These are phyloP conservation scores for Drosophila parabipectinata DNA, from an alignment of 1,140 invertebrate genomes.

Conservation along the genomic window DNA sequence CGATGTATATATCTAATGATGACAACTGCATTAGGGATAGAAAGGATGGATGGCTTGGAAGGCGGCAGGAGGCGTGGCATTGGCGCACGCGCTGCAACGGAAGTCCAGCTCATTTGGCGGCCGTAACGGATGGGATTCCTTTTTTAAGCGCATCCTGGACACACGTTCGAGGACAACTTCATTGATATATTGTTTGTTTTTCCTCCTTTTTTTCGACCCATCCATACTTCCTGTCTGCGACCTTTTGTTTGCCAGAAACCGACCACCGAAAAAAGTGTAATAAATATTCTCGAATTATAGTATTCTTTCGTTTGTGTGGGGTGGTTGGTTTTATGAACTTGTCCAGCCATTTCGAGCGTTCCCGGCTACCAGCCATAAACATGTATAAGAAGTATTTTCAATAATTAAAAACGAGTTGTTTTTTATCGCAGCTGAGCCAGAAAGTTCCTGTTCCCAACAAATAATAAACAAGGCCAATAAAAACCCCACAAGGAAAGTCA, in stretches of 20 bases:
- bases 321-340: conserved; percentile 42
- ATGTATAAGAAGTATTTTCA: conserved; percentile 40
- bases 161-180: conserved; percentile 72
- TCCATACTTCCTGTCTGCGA: conserved; percentile 63
- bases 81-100: conserved; percentile 70
- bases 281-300: conserved; percentile 48
- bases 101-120: conserved; percentile 78
- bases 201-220: conserved; percentile 33
- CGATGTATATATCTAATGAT: conserved; percentile 24
- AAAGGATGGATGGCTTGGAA: conserved; percentile 1
- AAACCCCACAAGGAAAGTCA: conserved; percentile 45
- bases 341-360: conserved; percentile 32
- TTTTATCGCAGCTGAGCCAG: conserved; percentile 6
- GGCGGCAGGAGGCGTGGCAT: conserved; percentile 44
- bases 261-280: conserved; percentile 48
- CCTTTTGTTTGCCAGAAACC: conserved; percentile 42
- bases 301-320: background rate
- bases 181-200: conserved; percentile 72
- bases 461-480: conserved; percentile 34
- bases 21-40: conserved; percentile 67
- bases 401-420: conserved; percentile 56
- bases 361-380: conserved; percentile 39
- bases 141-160: conserved; percentile 79
- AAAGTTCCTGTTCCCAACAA: conserved; percentile 6
- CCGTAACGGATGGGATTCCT: conserved; percentile 72